These are phyloP conservation scores for Megalopta genalis DNA, from an alignment of 1,140 invertebrate species.

Conservation along the genomic window DNA sequence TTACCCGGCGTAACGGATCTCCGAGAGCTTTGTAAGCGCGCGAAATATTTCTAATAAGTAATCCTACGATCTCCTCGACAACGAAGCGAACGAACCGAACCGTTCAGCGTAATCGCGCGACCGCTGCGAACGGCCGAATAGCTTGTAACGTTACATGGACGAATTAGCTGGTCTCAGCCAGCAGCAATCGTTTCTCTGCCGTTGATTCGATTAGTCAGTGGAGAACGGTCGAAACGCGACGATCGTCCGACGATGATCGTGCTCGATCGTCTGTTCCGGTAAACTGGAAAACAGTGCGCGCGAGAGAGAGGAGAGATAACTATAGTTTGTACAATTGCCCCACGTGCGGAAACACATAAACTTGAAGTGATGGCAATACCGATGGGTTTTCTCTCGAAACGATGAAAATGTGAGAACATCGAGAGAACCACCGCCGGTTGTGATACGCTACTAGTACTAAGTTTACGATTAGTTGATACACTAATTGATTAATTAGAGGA, in stretches of 20 bases:
- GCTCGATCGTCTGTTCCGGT: not conserved
- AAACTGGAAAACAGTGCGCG: not conserved
- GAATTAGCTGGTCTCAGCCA: too few species aligned
- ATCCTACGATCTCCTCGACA: constrained; percentile 2
- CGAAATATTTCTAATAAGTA: not conserved
- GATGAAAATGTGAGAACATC: constrained; percentile 27
- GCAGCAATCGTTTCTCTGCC: not conserved
- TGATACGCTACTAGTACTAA: constrained; percentile 61
- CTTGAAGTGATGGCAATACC: constrained; percentile 55
- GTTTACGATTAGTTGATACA: constrained; percentile 40
- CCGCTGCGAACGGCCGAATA: not conserved
- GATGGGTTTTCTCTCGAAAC: constrained; percentile 37
- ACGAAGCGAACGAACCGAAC: not conserved
- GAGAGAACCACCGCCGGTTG: constrained; percentile 59
- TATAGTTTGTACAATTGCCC: not conserved
- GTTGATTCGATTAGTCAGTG: not conserved
- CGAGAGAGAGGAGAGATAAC: not conserved
- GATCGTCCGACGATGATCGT: too few species aligned
- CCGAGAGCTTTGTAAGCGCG: not conserved
- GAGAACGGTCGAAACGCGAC: not conserved
- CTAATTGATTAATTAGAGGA: constrained; percentile 49
- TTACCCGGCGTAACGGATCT: not conserved
- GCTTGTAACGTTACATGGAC: not conserved
- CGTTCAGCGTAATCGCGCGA: not conserved
- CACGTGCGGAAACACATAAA: constrained; percentile 43